Conservation (phyloP, 2,888 invertebrate genomes). For the Laothoe populi region DNA sequence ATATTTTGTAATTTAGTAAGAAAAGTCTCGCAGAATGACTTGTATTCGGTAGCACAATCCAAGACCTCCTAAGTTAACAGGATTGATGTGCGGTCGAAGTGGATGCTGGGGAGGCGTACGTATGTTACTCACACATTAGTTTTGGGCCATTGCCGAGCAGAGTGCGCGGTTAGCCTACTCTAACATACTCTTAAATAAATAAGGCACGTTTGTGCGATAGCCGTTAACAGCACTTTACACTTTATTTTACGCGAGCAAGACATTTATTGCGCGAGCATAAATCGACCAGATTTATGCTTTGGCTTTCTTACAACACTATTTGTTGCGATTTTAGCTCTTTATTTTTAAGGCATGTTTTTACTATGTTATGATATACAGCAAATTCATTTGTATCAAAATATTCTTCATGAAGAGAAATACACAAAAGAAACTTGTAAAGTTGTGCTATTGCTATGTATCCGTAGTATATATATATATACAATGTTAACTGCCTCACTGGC, state of each 20-base stretch:
- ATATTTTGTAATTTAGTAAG: too few relatives aligned
- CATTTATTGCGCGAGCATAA: constrained; percentile 72
- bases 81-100: constrained; percentile 29
- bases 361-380: neutral
- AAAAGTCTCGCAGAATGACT: neutral
- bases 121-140: constrained; percentile 67
- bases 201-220: constrained; percentile 77
- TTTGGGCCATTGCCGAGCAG: constrained; percentile 73
- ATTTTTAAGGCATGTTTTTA: neutral
- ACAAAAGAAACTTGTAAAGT: too few relatives aligned
- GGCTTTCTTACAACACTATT: constrained; percentile 32
- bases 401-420: too few relatives aligned
- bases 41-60: neutral
- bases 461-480: too few relatives aligned
- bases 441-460: too few relatives aligned
- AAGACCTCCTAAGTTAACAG: neutral
- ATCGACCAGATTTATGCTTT: constrained; percentile 66
- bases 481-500: too few relatives aligned
- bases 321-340: neutral
- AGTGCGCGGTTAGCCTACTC: constrained; percentile 72
- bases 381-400: neutral
- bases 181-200: constrained; percentile 79
- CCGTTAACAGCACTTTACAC: constrained; percentile 80
- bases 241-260: constrained; percentile 59
- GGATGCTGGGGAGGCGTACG: constrained; percentile 41